Base-by-base conservation (phyloP, 2,888 invertebrate genomes). In the Arge pagana region DNA sequence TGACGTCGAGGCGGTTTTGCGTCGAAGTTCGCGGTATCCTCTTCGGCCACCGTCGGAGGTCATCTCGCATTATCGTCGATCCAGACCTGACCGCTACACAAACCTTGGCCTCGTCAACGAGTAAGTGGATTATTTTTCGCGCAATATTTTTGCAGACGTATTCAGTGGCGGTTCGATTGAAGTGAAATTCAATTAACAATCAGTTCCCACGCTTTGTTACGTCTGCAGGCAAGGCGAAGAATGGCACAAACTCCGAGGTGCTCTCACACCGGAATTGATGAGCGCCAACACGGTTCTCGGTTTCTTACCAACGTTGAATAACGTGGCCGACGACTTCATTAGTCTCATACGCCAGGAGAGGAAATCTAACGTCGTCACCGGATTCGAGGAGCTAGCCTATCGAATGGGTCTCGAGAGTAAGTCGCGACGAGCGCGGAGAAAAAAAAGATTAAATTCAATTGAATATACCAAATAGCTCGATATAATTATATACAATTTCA, bases 11-110 rank as follows among this genome's bases (percentile, higher is more conserved):
- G 83, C 83, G 23, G 86, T 93, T 11, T 78, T 92, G n/a, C 83
- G 84, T 60, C 82, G 85, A 55, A 83, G 85, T 8, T 86, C 88
- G 56, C 87, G 85, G 70, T 86, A 85, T 65, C 92, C 92, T 0
- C 83, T 89, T 64, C 82, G 93, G 13, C 93, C 93, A 8, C 89
- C 90, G 24, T 90, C 90, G 1, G 90, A 90, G 77, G 88, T 90
- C 59, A 85, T 90, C 18, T 85, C 87, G 40, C 81, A 85, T 63
- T 93, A 93, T 77, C 80, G 93, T 23, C 81, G 79, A 48, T 84
- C 85, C 35, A 80, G 88, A 13, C 88, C 88, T 0, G 93, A 93
- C 68, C 82, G 89, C 71, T 93, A 92, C 73, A 85, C 89, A 23
- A 90, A 88, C 58, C 83, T 86, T 18, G 93, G 93, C 60, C 81